Base-by-base conservation (phyloP, 2,113 vertebrate genomes). In the Acinonyx jubatus region DNA sequence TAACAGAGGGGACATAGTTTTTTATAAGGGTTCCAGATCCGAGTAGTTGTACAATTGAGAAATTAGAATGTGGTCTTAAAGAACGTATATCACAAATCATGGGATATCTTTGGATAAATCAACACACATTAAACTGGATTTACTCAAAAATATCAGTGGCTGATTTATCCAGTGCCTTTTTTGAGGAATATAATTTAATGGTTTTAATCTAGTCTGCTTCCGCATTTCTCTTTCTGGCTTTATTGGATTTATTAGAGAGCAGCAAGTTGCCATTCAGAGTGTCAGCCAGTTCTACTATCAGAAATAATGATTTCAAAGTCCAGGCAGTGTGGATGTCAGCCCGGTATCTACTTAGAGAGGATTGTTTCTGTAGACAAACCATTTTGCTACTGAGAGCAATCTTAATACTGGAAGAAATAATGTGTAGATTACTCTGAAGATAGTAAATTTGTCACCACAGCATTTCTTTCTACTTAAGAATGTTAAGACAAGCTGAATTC, bases 131-230 rank as follows among this genome's bases (percentile, higher is more conserved):
- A 95, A 93, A 95, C 93, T 97, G 93, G 97, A 76, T 88, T 98
- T 96, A 96, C 91, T 98, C 52, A 82, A 84, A 81, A 96, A 65
- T 73, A 85, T n/a, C 73, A 52, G 21, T 61, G 78, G 36, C 73
- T 45, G 4, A 88, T 88, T 94, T 91, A 55, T 84, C 69, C 66
- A 79, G 19, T 66, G 7, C 78, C 94, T 98, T 98, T 98, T 98
- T 98, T 97, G 96, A 97, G 96, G 94, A 97, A 97, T 94, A 86
- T 97, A 97, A 96, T 89, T 98, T 96, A 89, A 98, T 98, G 96
- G 94, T 97, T 98, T 98, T 91, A 97, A 73, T 45, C 41, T 61
- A 52, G 65, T 91, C 73, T 14, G 27, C 14, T 38, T 93, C 94
- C 79, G 41, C 97, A 41, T 97, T 98, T 95, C 93, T 85, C 97